These are phyloP conservation scores for Alethe castanea DNA, from an alignment of 2,113 vertebrate species.

Conservation along the genomic window DNA sequence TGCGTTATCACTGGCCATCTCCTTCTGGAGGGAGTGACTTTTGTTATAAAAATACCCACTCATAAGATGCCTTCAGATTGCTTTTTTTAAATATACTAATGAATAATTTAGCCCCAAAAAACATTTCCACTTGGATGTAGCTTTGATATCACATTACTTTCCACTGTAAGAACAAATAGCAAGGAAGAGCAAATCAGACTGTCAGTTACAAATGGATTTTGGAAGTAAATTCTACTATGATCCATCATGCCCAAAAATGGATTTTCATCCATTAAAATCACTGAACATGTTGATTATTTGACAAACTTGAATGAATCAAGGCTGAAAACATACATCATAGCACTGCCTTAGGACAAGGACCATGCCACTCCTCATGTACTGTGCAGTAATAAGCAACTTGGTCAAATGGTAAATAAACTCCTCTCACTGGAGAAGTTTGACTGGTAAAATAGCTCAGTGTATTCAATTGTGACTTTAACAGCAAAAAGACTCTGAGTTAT, in stretches of 20 bases:
- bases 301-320: not conserved
- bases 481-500: not conserved
- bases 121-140: not conserved
- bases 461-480: not conserved
- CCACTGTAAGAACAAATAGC: not conserved
- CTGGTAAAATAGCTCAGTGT: not conserved
- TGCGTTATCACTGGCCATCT: not conserved
- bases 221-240: not conserved
- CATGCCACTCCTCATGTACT: accelerated
- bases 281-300: not conserved
- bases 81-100: not conserved
- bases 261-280: not conserved
- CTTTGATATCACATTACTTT: not conserved
- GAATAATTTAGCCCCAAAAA: not conserved
- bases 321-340: not conserved
- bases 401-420: not conserved
- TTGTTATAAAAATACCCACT: not conserved
- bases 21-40: not conserved
- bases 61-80: not conserved
- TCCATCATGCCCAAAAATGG: accelerated
- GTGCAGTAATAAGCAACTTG: not conserved
- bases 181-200: not conserved
- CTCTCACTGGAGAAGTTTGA: not conserved
- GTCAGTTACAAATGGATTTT: not conserved
- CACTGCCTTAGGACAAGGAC: not conserved